Conservation (phyloP, 2,888 invertebrate genomes). For the Erebia ligea region DNA sequence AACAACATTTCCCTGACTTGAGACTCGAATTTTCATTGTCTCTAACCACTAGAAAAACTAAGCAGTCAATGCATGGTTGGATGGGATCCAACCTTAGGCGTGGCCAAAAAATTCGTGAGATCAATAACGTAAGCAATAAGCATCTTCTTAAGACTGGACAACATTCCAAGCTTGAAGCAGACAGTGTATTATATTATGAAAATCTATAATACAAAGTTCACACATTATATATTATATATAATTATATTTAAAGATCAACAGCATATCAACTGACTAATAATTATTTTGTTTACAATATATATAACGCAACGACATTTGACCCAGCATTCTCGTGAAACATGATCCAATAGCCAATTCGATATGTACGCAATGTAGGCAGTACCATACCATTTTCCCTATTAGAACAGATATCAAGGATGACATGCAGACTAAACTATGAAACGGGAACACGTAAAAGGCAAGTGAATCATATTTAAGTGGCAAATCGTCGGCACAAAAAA, state of each 20-base stretch:
- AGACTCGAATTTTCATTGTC: no score
- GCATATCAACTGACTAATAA: slow-evolving; percentile 11
- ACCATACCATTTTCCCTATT: not conserved
- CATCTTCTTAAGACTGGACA: not conserved
- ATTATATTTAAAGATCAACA: not conserved
- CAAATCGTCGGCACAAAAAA: slow-evolving; percentile 35
- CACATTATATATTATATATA: no score
- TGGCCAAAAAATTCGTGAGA: no score
- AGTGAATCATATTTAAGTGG: slow-evolving; percentile 41
- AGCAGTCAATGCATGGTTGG: no score
- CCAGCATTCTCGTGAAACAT: slow-evolving; percentile 9
- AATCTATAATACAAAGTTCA: not conserved
- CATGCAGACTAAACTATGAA: slow-evolving; percentile 10
- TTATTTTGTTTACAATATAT: slow-evolving; percentile 14
- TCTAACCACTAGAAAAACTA: no score
- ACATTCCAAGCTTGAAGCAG: not conserved
- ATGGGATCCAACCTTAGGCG: no score
- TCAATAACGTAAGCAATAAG: no score
- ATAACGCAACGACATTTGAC: slow-evolving; percentile 8
- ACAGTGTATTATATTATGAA: not conserved
- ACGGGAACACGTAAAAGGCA: slow-evolving; percentile 39
- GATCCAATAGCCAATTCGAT: not conserved
- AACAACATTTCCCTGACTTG: no score
- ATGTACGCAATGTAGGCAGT: not conserved
- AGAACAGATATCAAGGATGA: slow-evolving; percentile 15